Conservation (phyloP, 2,888 invertebrate species). For the Himalopsyche kuldschensis region DNA sequence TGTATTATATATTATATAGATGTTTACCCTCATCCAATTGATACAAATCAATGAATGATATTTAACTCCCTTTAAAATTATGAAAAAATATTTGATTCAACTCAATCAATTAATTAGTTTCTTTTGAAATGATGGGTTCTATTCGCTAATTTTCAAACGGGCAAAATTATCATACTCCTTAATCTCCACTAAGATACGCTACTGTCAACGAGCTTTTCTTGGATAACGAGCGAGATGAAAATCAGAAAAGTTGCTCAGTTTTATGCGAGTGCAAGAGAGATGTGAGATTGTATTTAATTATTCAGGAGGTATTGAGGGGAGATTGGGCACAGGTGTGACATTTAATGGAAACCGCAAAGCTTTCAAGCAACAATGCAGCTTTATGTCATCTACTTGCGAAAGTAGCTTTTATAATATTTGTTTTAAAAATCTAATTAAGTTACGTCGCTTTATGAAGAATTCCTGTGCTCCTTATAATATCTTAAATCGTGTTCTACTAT, state of each 20-base stretch:
- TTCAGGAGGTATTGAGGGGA: not conserved
- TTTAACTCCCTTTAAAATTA: no score
- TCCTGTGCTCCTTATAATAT: not conserved
- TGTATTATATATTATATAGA: no score
- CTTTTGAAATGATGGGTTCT: no score
- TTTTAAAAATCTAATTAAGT: not conserved
- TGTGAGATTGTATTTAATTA: not conserved
- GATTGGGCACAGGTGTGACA: not conserved
- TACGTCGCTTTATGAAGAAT: not conserved
- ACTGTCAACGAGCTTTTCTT: not conserved
- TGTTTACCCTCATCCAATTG: no score
- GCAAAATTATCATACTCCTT: not conserved
- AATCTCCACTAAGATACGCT: not conserved
- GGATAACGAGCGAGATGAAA: not conserved
- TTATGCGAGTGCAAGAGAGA: not conserved
- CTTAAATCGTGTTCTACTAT: no score
- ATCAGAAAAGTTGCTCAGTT: not conserved
- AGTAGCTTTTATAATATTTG: not conserved
- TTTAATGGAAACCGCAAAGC: not conserved
- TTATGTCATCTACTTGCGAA: not conserved
- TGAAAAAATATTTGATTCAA: no score
- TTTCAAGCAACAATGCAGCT: not conserved
- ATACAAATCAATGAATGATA: no score
- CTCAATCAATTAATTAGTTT: no score
- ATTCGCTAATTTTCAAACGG: no score